Evolutionary conservation across 2,113 vertebrate genomes (phyloP).

Genomic region (Alethe castanea): DNA sequence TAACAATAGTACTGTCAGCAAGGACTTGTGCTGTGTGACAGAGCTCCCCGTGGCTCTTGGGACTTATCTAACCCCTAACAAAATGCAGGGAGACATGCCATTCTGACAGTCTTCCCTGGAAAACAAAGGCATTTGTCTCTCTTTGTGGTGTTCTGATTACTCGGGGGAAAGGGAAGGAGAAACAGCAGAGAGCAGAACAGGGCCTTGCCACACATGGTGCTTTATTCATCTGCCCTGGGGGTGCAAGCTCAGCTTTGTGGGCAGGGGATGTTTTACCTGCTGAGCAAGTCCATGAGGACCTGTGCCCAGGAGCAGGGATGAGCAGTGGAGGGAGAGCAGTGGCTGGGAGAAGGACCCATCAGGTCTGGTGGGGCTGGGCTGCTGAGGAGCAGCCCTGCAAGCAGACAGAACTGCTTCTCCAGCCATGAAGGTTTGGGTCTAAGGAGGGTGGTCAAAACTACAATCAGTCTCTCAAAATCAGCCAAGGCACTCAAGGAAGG

Average conservation of each 20-base stretch:
- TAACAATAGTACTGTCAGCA: conserved; percentile 51
- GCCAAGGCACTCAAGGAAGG: neutral
- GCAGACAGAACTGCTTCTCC: neutral
- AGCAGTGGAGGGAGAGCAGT: neutral
- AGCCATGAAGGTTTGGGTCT: neutral
- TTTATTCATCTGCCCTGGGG: neutral
- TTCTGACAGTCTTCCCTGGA: neutral
- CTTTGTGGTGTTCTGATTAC: neutral
- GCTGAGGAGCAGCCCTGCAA: neutral
- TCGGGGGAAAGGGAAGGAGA: neutral
- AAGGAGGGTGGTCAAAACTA: neutral
- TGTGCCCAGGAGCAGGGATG: neutral
- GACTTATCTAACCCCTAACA: neutral
- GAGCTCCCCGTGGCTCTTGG: neutral
- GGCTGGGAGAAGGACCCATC: neutral
- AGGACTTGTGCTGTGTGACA: neutral
- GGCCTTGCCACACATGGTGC: neutral
- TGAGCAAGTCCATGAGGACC: neutral
- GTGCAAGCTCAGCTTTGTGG: neutral
- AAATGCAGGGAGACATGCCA: neutral
- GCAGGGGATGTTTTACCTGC: conserved; percentile 20
- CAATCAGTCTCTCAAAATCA: neutral
- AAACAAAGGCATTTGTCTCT: conserved; percentile 15
- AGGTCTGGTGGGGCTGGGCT: neutral
- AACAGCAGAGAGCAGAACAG: neutral